Evolutionary conservation across 1,140 invertebrate species (phyloP), one percentile per base, ranked within the genome.

Genomic region (Odontomachus brunneus): DNA sequence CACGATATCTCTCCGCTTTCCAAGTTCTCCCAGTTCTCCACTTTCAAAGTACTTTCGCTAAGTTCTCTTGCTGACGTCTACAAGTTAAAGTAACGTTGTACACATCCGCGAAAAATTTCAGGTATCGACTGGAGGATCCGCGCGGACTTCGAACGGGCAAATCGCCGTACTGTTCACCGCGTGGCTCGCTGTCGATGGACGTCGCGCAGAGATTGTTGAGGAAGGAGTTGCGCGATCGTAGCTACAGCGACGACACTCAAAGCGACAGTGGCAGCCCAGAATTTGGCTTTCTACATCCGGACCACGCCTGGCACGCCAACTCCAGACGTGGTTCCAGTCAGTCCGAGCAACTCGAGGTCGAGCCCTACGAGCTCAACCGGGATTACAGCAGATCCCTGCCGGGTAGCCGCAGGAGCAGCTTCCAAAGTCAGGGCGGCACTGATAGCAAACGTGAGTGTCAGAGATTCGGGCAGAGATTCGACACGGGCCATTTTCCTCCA

Each of bases 361-460:
- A 98, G 91, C 96, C 97, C 0, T 98, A 98, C 91, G 97, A 98
- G 92, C 95, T 98, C 19, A 97, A 95, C 69, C 97, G 97, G 91
- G 97, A 98, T 93, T 98, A 97, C 92, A 97, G 97, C 19, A 95
- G 97, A 87, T 98, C 97, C 17, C 93, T 98, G 87, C 97, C 97
- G 1, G 97, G 97, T 9, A 97, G 97, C 24, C 95, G 97, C 83
- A 95, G 97, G 57, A 97, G 97, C 22, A 97, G 97, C 44, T 98
- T 98, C 91, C 97, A 97, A 89, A 94, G 93, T 60, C 94, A 94
- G 62, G 85, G 85, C 24, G 92, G 92, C 19, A 92, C 91, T 2
- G 93, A 94, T 49, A 93, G 93, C 33, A 94, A 94, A 92, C 92
- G 94, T 94, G 87, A 90, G 91, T 91, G 0, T n/a, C 14, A 48